Evolutionary conservation across 2,888 invertebrate species (phyloP).

Genomic region (Tricholauxania praeusta): DNA sequence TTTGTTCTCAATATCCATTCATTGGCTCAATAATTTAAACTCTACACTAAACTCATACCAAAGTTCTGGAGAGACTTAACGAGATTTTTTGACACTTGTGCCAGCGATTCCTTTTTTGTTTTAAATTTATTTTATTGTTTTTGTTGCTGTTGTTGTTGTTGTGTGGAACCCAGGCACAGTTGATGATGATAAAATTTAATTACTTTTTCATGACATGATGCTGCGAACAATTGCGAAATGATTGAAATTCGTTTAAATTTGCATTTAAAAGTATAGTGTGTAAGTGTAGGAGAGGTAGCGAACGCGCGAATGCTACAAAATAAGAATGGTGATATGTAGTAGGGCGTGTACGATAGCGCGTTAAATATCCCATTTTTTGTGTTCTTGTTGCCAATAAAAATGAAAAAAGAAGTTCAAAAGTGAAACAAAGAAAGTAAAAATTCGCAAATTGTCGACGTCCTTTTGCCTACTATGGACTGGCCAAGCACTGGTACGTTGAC

Average conservation of each 20-base stretch:
- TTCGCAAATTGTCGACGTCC: too few species aligned
- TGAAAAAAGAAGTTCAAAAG: not conserved
- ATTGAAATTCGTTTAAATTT: conserved; percentile 62
- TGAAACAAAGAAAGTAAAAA: not conserved
- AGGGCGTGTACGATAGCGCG: conserved; percentile 3
- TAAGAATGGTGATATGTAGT: conserved; percentile 16
- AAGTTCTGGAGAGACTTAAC: conserved; percentile 18
- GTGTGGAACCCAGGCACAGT: conserved; percentile 17
- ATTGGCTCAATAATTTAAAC: conserved; percentile 21
- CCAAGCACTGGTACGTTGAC: conserved; percentile 51
- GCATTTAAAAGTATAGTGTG: conserved; percentile 47
- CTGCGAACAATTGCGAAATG: conserved; percentile 51
- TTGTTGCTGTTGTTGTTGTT: conserved; percentile 8
- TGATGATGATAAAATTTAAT: conserved; percentile 61
- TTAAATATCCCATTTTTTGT: conserved; percentile 10
- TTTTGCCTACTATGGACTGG: too few species aligned
- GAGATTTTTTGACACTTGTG: conserved; percentile 41
- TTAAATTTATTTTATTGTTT: not conserved
- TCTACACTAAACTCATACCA: not conserved
- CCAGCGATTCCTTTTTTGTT: not conserved
- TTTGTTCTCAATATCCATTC: conserved; percentile 2
- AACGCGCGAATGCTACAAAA: conserved; percentile 19
- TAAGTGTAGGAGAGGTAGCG: conserved; percentile 23
- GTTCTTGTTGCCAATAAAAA: not conserved
- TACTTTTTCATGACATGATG: conserved; percentile 63